phyloP scores from a whole-genome alignment of 2,888 invertebrate species.

The Drosophila demipolita region DNA sequence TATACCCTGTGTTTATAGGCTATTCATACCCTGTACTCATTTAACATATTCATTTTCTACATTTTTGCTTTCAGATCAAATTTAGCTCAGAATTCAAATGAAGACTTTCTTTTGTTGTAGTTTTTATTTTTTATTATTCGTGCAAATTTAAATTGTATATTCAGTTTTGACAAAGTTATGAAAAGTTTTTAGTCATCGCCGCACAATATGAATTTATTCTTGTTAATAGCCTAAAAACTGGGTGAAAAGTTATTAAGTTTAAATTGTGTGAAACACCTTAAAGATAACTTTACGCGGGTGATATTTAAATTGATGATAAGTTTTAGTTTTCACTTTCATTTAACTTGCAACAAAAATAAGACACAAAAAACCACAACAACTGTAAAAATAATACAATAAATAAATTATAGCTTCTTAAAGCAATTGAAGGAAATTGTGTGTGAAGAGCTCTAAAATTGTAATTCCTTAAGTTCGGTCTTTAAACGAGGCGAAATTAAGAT shows the following conservation, averaged over 20 bases:
- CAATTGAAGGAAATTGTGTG: not conserved
- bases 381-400: not conserved
- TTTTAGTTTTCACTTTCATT: not conserved
- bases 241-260: not conserved
- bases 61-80: not conserved
- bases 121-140: too few relatives aligned
- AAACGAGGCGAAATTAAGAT: constrained; percentile 16
- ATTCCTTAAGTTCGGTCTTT: constrained; percentile 14
- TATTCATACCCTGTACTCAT: not conserved
- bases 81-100: not conserved
- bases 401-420: not conserved
- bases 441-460: not conserved
- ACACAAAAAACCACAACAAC: not conserved
- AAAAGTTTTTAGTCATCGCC: not conserved
- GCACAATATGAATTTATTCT: not conserved
- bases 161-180: not conserved
- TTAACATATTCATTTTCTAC: not conserved
- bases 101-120: not conserved
- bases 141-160: not conserved
- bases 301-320: not conserved
- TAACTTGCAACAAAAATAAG: not conserved
- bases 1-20: not conserved
- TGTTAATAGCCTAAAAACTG: not conserved
- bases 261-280: not conserved
- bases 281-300: not conserved